Evolutionary conservation across 2,888 invertebrate genomes (phyloP), one percentile per base, ranked within the genome.

Genomic region (Eugnorisma glareosa): DNA sequence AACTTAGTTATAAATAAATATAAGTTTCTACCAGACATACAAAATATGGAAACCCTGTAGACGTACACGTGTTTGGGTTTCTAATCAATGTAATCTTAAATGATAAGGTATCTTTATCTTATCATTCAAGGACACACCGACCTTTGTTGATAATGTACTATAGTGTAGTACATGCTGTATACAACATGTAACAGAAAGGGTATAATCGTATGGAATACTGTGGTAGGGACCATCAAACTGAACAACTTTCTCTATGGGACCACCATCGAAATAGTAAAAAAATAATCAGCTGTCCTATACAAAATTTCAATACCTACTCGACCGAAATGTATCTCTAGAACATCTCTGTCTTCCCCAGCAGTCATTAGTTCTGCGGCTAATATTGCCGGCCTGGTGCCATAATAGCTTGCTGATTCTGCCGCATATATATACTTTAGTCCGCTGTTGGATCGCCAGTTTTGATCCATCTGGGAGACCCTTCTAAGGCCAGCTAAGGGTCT

Each of bases 101-200:
- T 66, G 64, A 82, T 82, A 82, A 57, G 28, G 15, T 82, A 82
- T 75, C 57, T 37, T n/a, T 76, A 48, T 61, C 59, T 82, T 69
- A 80, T 80, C 83, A 67, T 68, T 45, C 51, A 80, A 80, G 77
- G 82, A 66, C 31, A 43, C 11, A 24, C 11, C 48, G 64, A 82
- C 48, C 80, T 79, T 59, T 59, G 31, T 31, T 78, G 71, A 67
- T 66, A 79, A 66, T 35, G 6, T 48, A 43, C 43, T 59, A 48
- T 70, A 40, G 1, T 40, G n/a, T 31, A 64, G 6, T 18, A 24
- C 21, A n/a, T 8, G n/a, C 1, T 15, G 7, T 64, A 64, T 24
- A 2, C 37, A 24, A 54, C 54, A 31, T 35, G 35, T n/a, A n/a
- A n/a, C n/a, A n/a, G n/a, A n/a, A n/a, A n/a, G n/a, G n/a, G n/a